Evolutionary conservation across 1,140 invertebrate species (phyloP), one percentile per base, ranked within the genome.

Genomic region (Calosoma granatense): DNA sequence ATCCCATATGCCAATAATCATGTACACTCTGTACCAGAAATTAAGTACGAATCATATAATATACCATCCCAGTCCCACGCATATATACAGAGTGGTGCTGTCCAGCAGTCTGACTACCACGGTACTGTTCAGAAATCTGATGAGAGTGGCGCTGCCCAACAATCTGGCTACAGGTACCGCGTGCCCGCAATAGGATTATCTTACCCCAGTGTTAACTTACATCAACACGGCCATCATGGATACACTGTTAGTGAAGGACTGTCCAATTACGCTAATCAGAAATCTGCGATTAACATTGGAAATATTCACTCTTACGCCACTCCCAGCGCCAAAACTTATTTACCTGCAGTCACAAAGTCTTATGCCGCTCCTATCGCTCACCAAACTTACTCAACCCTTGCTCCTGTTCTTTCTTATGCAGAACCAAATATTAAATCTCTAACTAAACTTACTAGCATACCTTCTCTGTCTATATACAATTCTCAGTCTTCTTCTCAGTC

Each of bases 401-500:
- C 9, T 17, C 41, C 41, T 12, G 15, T 47, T 47, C 17, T 47
- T 12, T 12, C 41, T 47, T 47, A 47, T 17, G 41, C 41, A 12
- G 15, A 47, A 11, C 41, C 41, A 12, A 6, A 47, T 6, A 9
- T 17, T 47, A 6, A 47, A 47, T 47, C 4, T 47, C 17, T 17
- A 47, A 17, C 17, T 11, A 47, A 47, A 12, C 15, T 30, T 6
- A 30, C 41, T 47, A 4, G 6, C 6, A 12, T 47, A 11, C 9
- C 41, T 47, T 12, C 15, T 47, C 41, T 4, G 6, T 17, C 15
- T 17, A 47, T n/a, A n/a, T n/a, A n/a, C n/a, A n/a, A n/a, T n/a
- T n/a, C n/a, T n/a, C n/a, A n/a, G n/a, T n/a, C n/a, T 47, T 47
- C 41, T 47, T 6, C 41, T 47, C 41, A 47, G 9, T 47, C 41